Percentiles rank a stretch among this genome's conserved stretches.
Conservation (phyloP, 2,797 vertebrate genomes). For the Pelobates cultripes region DNA sequence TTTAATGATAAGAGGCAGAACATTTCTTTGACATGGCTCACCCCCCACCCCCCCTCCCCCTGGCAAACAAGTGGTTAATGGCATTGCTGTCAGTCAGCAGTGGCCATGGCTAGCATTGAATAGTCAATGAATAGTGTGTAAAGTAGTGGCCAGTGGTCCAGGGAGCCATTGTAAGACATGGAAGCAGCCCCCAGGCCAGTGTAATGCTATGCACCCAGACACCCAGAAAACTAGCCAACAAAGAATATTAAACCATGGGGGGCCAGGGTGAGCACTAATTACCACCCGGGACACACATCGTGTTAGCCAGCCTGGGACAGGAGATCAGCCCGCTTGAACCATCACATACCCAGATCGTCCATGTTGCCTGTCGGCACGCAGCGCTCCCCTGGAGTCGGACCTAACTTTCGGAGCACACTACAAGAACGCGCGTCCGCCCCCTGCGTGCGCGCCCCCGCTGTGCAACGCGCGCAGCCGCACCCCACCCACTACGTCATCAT, state of each 20-base stretch:
- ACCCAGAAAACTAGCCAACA: background rate
- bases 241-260: too few relatives aligned
- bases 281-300: too few relatives aligned
- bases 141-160: too few relatives aligned
- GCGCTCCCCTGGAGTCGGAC: conserved; percentile 25
- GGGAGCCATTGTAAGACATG: background rate
- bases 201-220: background rate
- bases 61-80: too few relatives aligned
- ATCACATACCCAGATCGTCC: conserved; percentile 50
- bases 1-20: too few relatives aligned
- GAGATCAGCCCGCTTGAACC: background rate
- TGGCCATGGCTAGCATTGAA: too few relatives aligned
- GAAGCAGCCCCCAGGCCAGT: background rate
- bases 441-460: conserved; percentile 13
- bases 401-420: conserved; percentile 50
- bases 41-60: too few relatives aligned
- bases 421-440: conserved; percentile 46
- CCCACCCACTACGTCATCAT: conserved; percentile 8
- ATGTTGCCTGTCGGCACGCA: conserved; percentile 41
- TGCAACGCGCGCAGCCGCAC: conserved; percentile 8
- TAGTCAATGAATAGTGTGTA: too few relatives aligned
- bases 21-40: too few relatives aligned
- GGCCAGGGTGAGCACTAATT: too few relatives aligned
- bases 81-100: too few relatives aligned
- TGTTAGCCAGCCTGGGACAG: background rate